A percentile compares a stretch with the other conserved stretches of the same genome.
Conservation (phyloP, 1,140 invertebrate genomes). For the Heliconius nattereri region DNA sequence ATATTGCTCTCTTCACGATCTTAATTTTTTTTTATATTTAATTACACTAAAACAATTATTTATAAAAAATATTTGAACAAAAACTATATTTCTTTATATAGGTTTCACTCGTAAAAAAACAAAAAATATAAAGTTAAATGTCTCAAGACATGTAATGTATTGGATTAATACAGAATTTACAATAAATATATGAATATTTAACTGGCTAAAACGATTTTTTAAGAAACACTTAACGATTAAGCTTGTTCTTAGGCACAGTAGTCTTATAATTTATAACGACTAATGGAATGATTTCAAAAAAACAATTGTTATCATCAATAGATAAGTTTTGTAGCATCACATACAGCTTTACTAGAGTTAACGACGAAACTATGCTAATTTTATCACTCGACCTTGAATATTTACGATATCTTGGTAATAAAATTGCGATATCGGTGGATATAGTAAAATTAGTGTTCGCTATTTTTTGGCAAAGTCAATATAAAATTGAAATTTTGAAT, state of each 20-base stretch:
- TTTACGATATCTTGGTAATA: neutral
- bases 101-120: too few species aligned
- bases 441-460: neutral
- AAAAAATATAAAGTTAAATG: too few species aligned
- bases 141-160: too few species aligned
- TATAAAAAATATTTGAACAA: too few species aligned
- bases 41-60: too few species aligned
- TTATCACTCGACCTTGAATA: neutral
- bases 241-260: neutral
- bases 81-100: too few species aligned
- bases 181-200: too few species aligned
- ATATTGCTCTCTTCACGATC: too few species aligned
- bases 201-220: too few species aligned
- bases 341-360: neutral
- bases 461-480: neutral
- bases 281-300: neutral
- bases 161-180: too few species aligned
- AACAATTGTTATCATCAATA: neutral
- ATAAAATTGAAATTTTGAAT: neutral
- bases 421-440: conserved; percentile 1
- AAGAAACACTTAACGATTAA: neutral
- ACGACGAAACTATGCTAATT: conserved; percentile 1
- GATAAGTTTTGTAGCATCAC: neutral
- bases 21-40: too few species aligned
- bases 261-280: too few species aligned